These are phyloP conservation scores for Etheostoma cragini DNA, from an alignment of 2,113 vertebrate genomes.

Conservation along the genomic window DNA sequence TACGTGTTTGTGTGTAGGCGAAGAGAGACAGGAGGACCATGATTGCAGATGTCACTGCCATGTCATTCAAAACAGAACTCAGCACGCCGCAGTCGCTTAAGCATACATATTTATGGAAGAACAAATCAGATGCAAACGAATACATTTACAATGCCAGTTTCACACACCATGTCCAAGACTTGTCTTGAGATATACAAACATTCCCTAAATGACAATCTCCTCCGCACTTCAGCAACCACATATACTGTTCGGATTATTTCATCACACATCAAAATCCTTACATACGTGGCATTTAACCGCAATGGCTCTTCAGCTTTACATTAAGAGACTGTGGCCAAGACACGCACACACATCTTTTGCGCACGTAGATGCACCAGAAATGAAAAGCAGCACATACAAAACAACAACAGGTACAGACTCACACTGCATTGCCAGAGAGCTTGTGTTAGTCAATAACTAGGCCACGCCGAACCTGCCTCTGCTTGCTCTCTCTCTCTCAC, in stretches of 20 bases:
- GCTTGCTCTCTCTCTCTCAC: not conserved
- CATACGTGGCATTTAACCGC: not conserved
- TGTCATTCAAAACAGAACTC: constrained; percentile 34
- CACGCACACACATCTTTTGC: not conserved
- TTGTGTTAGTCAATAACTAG: constrained; percentile 33
- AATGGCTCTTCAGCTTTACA: constrained; percentile 11
- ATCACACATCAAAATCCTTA: constrained; percentile 6
- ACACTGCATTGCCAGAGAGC: constrained; percentile 15
- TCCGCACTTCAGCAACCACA: not conserved
- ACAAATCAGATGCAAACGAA: constrained; percentile 1
- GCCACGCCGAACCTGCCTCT: constrained; percentile 8
- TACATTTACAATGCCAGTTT: constrained; percentile 26
- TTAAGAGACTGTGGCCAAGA: not conserved
- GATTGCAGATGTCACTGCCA: constrained; percentile 12
- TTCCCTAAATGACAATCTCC: not conserved
- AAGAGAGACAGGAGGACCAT: not conserved
- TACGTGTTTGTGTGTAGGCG: not conserved
- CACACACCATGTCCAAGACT: not conserved
- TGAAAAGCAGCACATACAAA: constrained; percentile 27
- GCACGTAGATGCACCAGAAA: not conserved
- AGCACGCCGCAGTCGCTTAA: not conserved
- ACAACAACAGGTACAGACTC: constrained; percentile 42
- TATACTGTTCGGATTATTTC: constrained; percentile 11
- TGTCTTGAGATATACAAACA: constrained; percentile 7
- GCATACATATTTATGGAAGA: constrained; percentile 18